Base-by-base conservation (phyloP, 2,797 vertebrate species). In the Microhierax caerulescens region DNA sequence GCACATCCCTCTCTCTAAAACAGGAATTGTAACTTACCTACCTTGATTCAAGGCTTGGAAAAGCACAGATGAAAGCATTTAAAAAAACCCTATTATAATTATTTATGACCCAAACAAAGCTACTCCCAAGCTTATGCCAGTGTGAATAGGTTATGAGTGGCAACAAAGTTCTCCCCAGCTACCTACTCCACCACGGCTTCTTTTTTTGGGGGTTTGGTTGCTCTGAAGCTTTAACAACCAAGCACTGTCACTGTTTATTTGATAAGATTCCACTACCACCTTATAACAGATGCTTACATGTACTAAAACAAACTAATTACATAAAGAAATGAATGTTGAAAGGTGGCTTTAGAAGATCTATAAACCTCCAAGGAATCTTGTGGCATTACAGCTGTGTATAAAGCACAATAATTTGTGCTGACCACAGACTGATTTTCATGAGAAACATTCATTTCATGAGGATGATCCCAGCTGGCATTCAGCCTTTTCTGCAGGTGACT, bases 401-500 rank as follows among this genome's bases (percentile, higher is more conserved):
- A 65, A 68, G 45, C 27, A 72, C 0, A 0, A 22, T 79, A 48
- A 65, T 36, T 86, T 5, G 5, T 24, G 60, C 21, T 45, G 27
- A 86, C 54, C 2, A 2, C 25, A 41, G 51, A 80, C 0, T 81
- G 39, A 68, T 78, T 92, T 92, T 89, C 79, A 78, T 23, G 41
- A 73, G 41, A 74, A 88, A 54, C 7, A 16, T 51, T 76, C 30
- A 59, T 56, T 90, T 67, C 48, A 36, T 1, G 1, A 64, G 34
- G 27, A 84, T 45, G 43, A 61, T 45, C 86, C 88, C 95, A 95
- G 80, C 50, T 89, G 77, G 77, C 80, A 61, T 25, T 67, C 77
- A 56, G 77, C 54, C 74, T 79, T 60, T 76, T 68, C 63, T 67
- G 41, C 25, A 17, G 54, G 77, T 90, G 56, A 81, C 60, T 72